Evolutionary conservation across 2,888 invertebrate genomes (phyloP), one percentile per base, ranked within the genome.

Genomic region (Brachyopa scutellaris): DNA sequence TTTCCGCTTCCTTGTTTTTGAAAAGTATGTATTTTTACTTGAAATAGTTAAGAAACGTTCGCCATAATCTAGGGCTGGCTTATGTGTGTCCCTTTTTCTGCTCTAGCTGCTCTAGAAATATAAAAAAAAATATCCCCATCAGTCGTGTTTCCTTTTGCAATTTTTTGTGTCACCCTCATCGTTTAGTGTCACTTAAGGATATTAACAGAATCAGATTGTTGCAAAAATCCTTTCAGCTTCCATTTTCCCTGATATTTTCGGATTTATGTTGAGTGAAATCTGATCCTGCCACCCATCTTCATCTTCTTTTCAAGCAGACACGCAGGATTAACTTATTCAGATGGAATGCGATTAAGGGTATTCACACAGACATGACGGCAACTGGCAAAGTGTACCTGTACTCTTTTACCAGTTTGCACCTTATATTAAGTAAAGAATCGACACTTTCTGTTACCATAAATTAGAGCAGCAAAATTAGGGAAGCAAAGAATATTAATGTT

Each of bases 131-230:
- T 51, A 36, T 42, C 59, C 38, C 59, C 77, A 77, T 72, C 82
- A 82, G 77, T 70, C 33, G 47, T 77, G 61, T 42, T 59, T 59
- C 59, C 33, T 61, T 64, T 55, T 15, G 45, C 59, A 73, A 55
- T 61, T 72, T 78, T 64, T 70, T 69, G 7, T 82, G 64, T 64
- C 77, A 72, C 59, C 76, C 77, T 76, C 77, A 77, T 82, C 82
- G 82, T 77, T 82, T 77, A 82, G 82, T 72, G 77, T 82, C 76
- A 72, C 76, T 77, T 82, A 72, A 82, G 77, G 57, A 77, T 51
- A 82, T 82, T 82, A 82, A 64, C 77, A 49, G 77, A 82, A 82
- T 72, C 77, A 77, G 70, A 77, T 82, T 70, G 26, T 26, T 26
- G 26, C 4, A 5, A 9, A 59, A 77, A 77, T 66, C 70, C 77